Percentiles rank a stretch among this genome's conserved stretches.
These are phyloP conservation scores for Linepithema humile DNA, from an alignment of 1,140 invertebrate species.

Conservation along the genomic window DNA sequence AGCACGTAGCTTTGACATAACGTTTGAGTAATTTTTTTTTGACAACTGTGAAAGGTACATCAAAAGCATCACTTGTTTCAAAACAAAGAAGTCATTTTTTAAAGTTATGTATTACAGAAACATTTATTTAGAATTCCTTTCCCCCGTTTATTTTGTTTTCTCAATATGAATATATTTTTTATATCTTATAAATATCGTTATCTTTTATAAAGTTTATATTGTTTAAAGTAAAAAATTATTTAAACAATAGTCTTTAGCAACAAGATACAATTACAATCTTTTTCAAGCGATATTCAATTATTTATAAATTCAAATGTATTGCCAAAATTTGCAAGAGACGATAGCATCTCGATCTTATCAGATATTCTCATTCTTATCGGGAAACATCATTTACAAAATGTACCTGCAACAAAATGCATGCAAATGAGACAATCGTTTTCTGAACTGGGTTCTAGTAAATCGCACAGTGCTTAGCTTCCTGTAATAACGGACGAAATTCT, in stretches of 20 bases:
- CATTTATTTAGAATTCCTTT: not conserved
- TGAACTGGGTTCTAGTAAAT: conserved; percentile 13
- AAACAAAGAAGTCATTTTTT: not conserved
- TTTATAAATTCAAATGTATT: not conserved
- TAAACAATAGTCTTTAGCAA: not conserved
- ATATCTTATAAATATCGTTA: not conserved
- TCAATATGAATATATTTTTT: not conserved
- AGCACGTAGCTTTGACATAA: conserved; percentile 9
- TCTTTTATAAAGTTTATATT: not conserved
- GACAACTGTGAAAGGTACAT: not conserved
- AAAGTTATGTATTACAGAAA: not conserved
- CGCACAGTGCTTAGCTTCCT: not conserved
- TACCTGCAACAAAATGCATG: not conserved
- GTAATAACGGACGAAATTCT: conserved; percentile 24
- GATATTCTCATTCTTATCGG: not conserved
- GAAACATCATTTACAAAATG: not conserved
- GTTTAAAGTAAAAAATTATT: too few species aligned
- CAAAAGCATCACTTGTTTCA: not conserved
- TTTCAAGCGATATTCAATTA: not conserved
- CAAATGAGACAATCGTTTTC: conserved; percentile 27
- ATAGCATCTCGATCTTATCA: not conserved
- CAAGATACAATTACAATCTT: not conserved
- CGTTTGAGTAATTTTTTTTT: conserved; percentile 8
- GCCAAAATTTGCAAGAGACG: not conserved
- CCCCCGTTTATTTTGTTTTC: not conserved